Conservation (phyloP, 2,888 invertebrate species). For the Seira musarum region DNA sequence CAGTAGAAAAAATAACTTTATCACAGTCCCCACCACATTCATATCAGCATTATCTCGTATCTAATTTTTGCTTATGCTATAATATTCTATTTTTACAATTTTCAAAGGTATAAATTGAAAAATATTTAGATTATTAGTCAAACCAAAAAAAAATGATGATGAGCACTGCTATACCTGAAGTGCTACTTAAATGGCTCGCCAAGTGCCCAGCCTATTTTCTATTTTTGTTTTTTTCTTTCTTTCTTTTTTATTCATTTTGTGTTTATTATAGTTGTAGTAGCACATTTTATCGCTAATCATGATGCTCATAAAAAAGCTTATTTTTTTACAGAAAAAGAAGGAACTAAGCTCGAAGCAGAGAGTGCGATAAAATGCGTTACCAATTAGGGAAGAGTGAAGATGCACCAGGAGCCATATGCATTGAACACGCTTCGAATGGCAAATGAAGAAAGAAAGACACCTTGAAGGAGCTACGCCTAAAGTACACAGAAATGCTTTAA, state of each 20-base stretch:
- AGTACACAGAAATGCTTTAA: too few relatives aligned
- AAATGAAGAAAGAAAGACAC: too few relatives aligned
- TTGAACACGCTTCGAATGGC: too few relatives aligned
- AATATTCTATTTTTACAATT: conserved; percentile 21
- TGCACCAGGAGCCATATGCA: too few relatives aligned
- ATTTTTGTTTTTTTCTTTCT: conserved; percentile 33
- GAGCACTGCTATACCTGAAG: not conserved
- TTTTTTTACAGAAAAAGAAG: not conserved
- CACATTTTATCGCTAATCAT: not conserved
- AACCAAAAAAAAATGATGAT: not conserved
- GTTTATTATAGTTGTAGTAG: not conserved
- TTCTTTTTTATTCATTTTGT: conserved; percentile 16
- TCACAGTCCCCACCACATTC: not conserved
- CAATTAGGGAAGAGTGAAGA: not conserved
- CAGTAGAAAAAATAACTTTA: not conserved
- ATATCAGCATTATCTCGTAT: not conserved
- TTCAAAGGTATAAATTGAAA: not conserved
- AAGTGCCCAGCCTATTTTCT: conserved; percentile 45
- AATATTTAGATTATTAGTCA: conserved; percentile 1
- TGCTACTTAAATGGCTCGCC: too few relatives aligned
- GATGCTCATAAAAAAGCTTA: conserved; percentile 4
- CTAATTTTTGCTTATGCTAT: conserved; percentile 27
- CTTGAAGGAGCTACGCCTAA: too few relatives aligned
- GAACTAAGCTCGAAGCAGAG: not conserved
- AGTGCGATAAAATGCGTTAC: too few relatives aligned